Percentiles rank a stretch among this genome's conserved stretches.
These are phyloP conservation scores for Drosophila takahashii DNA, from an alignment of 1,140 invertebrate genomes.

Conservation along the genomic window DNA sequence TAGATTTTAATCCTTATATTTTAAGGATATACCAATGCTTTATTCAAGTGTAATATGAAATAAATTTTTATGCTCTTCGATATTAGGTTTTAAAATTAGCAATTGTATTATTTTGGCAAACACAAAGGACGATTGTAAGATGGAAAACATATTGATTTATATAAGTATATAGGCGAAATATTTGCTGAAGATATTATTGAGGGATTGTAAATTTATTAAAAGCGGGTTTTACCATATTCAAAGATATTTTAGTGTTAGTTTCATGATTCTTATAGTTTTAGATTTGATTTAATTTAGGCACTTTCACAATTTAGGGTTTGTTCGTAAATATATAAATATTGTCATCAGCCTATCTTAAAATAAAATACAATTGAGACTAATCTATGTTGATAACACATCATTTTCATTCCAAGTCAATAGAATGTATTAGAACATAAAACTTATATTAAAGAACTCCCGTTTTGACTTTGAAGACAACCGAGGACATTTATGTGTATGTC, in stretches of 20 bases:
- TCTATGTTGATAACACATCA: slow-evolving; percentile 5
- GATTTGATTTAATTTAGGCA: slow-evolving; percentile 56
- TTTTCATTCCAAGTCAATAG: neutral
- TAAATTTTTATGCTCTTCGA: neutral
- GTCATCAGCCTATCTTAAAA: slow-evolving; percentile 24
- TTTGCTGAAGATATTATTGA: neutral
- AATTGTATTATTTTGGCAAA: neutral
- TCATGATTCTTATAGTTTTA: slow-evolving; percentile 11
- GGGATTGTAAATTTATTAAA: neutral
- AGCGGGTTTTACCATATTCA: slow-evolving; percentile 1
- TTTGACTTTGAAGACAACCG: neutral
- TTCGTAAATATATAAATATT: slow-evolving; percentile 39
- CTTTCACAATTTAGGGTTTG: slow-evolving; percentile 52
- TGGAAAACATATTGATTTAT: neutral
- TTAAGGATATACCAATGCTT: neutral
- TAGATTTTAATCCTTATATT: neutral
- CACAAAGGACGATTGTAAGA: neutral
- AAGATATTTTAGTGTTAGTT: slow-evolving; percentile 2
- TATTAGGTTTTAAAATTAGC: neutral
- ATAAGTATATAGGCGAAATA: neutral
- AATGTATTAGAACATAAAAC: slow-evolving; percentile 1
- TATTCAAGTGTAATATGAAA: neutral
- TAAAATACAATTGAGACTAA: slow-evolving; percentile 24
- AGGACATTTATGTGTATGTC: slow-evolving; percentile 7
- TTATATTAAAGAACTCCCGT: slow-evolving; percentile 3